Percentiles rank a stretch among this genome's conserved stretches.
phyloP scores from a whole-genome alignment of 2,113 vertebrate species.

The Delphinus delphis region DNA sequence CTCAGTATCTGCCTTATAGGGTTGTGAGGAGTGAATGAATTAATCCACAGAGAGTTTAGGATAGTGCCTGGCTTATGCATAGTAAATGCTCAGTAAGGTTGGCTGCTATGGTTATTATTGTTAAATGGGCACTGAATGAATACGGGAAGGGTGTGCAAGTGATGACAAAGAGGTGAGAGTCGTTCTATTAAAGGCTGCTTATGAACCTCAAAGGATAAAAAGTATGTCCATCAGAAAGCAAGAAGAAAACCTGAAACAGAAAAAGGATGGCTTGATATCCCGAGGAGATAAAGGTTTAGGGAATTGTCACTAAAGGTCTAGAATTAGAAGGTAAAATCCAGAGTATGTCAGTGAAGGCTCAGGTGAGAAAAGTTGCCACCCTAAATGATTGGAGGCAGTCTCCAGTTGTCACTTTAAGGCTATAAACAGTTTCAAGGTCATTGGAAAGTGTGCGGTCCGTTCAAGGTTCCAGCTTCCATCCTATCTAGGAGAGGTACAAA shows the following conservation, averaged over 20 bases:
- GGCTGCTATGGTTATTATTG: not conserved
- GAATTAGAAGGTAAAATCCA: not conserved
- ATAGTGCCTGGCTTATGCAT: not conserved
- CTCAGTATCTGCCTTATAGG: not conserved
- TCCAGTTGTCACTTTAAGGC: not conserved
- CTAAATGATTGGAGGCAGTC: not conserved
- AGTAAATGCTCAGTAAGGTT: not conserved
- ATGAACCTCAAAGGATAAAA: not conserved
- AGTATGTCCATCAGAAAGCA: not conserved
- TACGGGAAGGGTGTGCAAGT: not conserved
- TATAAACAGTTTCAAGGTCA: constrained; percentile 18
- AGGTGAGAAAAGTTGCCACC: not conserved
- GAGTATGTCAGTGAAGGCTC: not conserved
- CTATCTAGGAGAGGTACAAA: not conserved
- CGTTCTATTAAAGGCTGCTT: not conserved
- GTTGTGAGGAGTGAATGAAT: not conserved
- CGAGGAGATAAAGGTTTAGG: not conserved
- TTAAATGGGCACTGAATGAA: not conserved
- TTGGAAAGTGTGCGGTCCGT: not conserved
- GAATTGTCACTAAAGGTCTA: not conserved
- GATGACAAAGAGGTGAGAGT: not conserved
- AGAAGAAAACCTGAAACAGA: not conserved
- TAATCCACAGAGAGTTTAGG: not conserved
- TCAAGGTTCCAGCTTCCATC: not conserved
- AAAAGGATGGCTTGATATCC: not conserved